phyloP scores from a whole-genome alignment of 2,888 invertebrate species.

The Muschampia plurimacula region DNA sequence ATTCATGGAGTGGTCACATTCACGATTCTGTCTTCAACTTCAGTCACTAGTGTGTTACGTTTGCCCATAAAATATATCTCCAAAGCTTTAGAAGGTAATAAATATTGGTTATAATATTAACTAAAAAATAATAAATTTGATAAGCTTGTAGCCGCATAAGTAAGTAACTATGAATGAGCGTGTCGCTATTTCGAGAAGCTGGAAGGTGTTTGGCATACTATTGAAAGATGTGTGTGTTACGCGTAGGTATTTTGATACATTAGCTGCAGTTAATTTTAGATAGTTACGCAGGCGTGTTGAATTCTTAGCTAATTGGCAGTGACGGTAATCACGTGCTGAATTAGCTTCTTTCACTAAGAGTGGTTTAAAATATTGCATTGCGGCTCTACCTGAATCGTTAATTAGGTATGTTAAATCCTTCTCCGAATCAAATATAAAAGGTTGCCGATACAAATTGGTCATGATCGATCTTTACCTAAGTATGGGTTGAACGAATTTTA shows the following conservation, averaged over 20 bases:
- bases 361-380: slow-evolving; percentile 8
- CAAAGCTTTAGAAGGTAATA: background rate
- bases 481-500: slow-evolving; percentile 20
- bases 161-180: slow-evolving; percentile 74
- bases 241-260: slow-evolving; percentile 85
- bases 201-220: slow-evolving; percentile 86
- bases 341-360: slow-evolving; percentile 31
- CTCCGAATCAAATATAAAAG: slow-evolving; percentile 15
- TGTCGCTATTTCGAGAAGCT: slow-evolving; percentile 80
- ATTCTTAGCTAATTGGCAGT: slow-evolving; percentile 84
- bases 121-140: slow-evolving; percentile 24
- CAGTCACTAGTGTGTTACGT: background rate
- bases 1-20: background rate
- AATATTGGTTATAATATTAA: background rate
- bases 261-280: slow-evolving; percentile 86
- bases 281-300: slow-evolving; percentile 84
- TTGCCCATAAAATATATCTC: background rate
- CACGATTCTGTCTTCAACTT: background rate
- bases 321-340: slow-evolving; percentile 72
- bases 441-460: slow-evolving; percentile 25
- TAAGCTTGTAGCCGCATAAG: slow-evolving; percentile 56
- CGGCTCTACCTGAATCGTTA: slow-evolving; percentile 4
- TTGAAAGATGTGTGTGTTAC: slow-evolving; percentile 84
- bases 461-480: slow-evolving; percentile 20
- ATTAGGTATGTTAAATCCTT: slow-evolving; percentile 5